Evolutionary conservation across 2,797 vertebrate species (phyloP).

Genomic region (Yasuhikotakia modesta): DNA sequence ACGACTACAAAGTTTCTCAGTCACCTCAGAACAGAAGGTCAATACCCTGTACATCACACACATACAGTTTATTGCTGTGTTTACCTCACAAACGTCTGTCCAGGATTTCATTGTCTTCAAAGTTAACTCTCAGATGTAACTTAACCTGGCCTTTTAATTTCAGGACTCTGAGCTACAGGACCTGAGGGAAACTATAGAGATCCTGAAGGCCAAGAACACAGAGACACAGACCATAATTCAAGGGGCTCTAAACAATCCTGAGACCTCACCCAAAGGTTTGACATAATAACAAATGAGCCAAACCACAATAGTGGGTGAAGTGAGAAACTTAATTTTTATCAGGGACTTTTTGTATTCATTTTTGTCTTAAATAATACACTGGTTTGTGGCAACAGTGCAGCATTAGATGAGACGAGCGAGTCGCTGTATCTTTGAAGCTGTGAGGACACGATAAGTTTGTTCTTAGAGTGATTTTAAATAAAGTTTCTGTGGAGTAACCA

Average conservation of each 20-base stretch:
- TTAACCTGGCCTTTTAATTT: background rate
- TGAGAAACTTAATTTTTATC: too few relatives aligned
- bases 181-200: conserved; percentile 92
- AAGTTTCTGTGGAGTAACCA: background rate
- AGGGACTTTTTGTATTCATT: too few relatives aligned
- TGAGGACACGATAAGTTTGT: too few relatives aligned
- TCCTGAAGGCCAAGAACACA: conserved; percentile 90
- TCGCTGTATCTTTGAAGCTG: too few relatives aligned
- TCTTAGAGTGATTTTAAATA: background rate
- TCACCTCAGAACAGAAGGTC: conserved; percentile 94
- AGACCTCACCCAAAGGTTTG: conserved; percentile 86
- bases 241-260: conserved; percentile 84
- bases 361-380: too few relatives aligned
- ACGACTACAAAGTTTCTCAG: conserved; percentile 87
- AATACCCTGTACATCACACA: background rate
- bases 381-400: too few relatives aligned
- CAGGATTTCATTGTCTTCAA: background rate
- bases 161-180: conserved; percentile 92
- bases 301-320: too few relatives aligned
- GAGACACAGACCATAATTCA: conserved; percentile 94
- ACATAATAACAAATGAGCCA: too few relatives aligned
- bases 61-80: conserved; percentile 1
- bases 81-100: too few relatives aligned
- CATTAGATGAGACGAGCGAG: too few relatives aligned
- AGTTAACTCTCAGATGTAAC: background rate